A percentile compares a stretch with the other conserved stretches of the same genome.
phyloP scores from a whole-genome alignment of 2,797 vertebrate genomes.

The Avahi laniger region DNA sequence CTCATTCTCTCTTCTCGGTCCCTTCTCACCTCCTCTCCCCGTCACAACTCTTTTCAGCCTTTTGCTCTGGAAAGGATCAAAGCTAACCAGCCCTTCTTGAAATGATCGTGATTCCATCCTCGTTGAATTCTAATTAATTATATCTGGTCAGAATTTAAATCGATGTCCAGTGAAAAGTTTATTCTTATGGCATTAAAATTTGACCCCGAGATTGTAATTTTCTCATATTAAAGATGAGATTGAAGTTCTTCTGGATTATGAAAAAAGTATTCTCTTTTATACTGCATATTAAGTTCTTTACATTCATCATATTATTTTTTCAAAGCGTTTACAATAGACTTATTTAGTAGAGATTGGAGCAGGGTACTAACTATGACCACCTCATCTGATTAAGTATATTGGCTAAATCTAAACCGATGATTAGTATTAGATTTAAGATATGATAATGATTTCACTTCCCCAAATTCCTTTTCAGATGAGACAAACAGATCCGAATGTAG shows the following conservation, averaged over 20 bases:
- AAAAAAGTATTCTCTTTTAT: not conserved
- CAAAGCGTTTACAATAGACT: not conserved
- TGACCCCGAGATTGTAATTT: not conserved
- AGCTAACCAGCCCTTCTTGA: not conserved
- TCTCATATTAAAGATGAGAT: not conserved
- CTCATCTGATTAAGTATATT: not conserved
- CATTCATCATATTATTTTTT: not conserved
- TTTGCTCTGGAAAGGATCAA: not conserved
- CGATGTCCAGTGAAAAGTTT: not conserved
- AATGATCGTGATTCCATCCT: not conserved
- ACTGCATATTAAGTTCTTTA: not conserved
- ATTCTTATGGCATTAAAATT: not conserved
- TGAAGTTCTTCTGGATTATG: not conserved
- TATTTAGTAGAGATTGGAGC: not conserved
- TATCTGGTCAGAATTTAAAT: constrained; percentile 12
- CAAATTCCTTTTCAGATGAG: constrained; percentile 90
- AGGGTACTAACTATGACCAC: not conserved
- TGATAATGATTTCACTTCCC: not conserved
- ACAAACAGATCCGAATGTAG: constrained; percentile 90
- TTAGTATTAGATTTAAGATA: not conserved
- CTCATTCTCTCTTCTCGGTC: not conserved
- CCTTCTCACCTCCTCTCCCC: not conserved
- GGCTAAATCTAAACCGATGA: not conserved
- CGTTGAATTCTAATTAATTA: not conserved
- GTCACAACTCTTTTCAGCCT: not conserved